phyloP scores from a whole-genome alignment of 2,888 invertebrate species.

The Lochmaea capreae region DNA sequence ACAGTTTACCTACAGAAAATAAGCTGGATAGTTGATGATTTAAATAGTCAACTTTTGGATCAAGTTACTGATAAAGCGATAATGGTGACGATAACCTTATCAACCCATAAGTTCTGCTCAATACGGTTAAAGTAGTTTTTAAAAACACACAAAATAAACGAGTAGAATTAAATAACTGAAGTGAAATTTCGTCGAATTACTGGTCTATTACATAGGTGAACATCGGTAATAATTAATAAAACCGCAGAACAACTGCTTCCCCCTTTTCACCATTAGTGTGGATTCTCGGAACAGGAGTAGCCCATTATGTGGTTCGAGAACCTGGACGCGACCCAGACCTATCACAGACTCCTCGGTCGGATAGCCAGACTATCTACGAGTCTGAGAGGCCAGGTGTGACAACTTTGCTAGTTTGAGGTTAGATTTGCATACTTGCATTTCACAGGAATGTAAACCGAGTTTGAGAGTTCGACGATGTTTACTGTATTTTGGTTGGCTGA shows the following conservation, averaged over 20 bases:
- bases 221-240: slow-evolving; percentile 12
- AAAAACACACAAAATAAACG: too few species aligned
- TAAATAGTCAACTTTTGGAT: too few species aligned
- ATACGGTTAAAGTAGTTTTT: too few species aligned
- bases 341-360: not conserved
- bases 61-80: too few species aligned
- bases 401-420: slow-evolving; percentile 16
- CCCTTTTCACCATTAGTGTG: slow-evolving; percentile 2
- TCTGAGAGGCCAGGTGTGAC: slow-evolving; percentile 11
- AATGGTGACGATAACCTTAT: too few species aligned
- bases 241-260: slow-evolving; percentile 6
- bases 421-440: slow-evolving; percentile 18
- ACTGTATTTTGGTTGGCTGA: not conserved
- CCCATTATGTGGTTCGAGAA: slow-evolving; percentile 14
- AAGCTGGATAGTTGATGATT: too few species aligned
- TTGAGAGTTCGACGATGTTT: not conserved
- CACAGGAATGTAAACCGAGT: not conserved
- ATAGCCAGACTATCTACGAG: slow-evolving; percentile 6
- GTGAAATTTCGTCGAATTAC: not conserved
- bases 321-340: not conserved
- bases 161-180: too few species aligned
- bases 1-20: too few species aligned
- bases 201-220: slow-evolving; percentile 3
- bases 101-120: too few species aligned
- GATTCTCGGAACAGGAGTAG: slow-evolving; percentile 5